Percentiles rank a stretch among this genome's conserved stretches.
Evolutionary conservation across 2,797 vertebrate species (phyloP).

Genomic region (Gouania willdenowi): DNA sequence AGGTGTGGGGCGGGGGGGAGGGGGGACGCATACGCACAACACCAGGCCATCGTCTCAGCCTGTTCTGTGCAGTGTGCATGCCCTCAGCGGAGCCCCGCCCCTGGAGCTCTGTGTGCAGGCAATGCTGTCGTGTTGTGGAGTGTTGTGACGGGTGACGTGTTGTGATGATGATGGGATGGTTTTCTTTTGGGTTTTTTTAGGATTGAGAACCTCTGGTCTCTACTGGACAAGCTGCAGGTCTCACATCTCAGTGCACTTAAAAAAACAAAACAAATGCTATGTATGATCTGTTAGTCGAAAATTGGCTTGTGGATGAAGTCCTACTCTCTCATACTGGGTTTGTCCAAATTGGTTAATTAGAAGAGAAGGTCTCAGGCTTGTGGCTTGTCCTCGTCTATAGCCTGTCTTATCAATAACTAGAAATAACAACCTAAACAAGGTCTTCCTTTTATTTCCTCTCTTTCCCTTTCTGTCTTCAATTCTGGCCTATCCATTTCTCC

Average conservation of each 20-base stretch:
- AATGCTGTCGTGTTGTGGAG: conserved; percentile 73
- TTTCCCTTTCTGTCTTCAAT: conserved; percentile 2
- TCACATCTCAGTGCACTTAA: conserved; percentile 25
- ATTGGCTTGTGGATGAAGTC: conserved; percentile 2
- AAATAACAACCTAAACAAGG: conserved; percentile 69
- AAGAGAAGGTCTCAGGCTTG: conserved; percentile 59
- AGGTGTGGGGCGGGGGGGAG: conserved; percentile 32
- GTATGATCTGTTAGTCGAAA: neutral
- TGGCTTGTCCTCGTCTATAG: conserved; percentile 58
- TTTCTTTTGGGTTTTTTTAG: too few relatives aligned
- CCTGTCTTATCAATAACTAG: conserved; percentile 38
- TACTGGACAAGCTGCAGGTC: conserved; percentile 63
- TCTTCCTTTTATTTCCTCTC: conserved; percentile 34
- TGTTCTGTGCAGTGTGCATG: conserved; percentile 43
- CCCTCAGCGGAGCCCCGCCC: conserved; percentile 41
- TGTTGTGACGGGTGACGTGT: conserved; percentile 73
- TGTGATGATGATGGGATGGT: conserved; percentile 59
- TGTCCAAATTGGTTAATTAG: too few relatives aligned
- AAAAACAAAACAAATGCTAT: conserved; percentile 1
- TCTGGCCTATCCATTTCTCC: conserved; percentile 28
- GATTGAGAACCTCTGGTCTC: conserved; percentile 55
- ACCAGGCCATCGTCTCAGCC: neutral
- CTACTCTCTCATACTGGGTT: neutral
- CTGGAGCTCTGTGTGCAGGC: conserved; percentile 54
- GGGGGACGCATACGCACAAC: conserved; percentile 22